phyloP scores from a whole-genome alignment of 2,888 invertebrate species.

The Lepetodrilus schrolli region DNA sequence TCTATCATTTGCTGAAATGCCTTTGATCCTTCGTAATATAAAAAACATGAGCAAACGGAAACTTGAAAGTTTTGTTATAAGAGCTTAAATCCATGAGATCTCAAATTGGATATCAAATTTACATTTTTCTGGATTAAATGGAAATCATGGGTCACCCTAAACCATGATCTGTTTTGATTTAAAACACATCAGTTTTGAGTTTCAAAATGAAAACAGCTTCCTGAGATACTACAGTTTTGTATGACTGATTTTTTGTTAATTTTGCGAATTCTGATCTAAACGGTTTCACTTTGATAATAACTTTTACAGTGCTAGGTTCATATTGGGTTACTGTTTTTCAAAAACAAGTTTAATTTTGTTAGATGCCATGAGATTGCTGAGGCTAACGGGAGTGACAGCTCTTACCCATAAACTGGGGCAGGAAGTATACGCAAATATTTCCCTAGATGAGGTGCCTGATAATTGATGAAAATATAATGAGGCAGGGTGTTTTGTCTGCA shows the following conservation, averaged over 20 bases:
- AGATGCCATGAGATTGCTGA: conserved; percentile 7
- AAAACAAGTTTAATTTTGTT: conserved; percentile 27
- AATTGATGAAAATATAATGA: conserved; percentile 26
- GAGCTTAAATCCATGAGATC: neutral
- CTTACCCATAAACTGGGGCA: neutral
- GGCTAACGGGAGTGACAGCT: conserved; percentile 17
- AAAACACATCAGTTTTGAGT: conserved; percentile 29
- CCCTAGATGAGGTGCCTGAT: conserved; percentile 10
- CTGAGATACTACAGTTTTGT: conserved; percentile 26
- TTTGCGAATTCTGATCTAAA: conserved; percentile 24
- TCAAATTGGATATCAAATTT: conserved; percentile 28
- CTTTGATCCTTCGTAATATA: conserved; percentile 28
- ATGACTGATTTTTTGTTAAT: conserved; percentile 22
- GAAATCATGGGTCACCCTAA: conserved; percentile 9
- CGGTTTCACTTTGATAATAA: conserved; percentile 28
- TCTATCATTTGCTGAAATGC: conserved; percentile 6
- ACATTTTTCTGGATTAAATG: conserved; percentile 27
- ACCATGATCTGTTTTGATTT: conserved; percentile 31
- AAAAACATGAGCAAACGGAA: conserved; percentile 22
- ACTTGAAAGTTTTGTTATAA: conserved; percentile 29
- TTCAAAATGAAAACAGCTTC: conserved; percentile 27
- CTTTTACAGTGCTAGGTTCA: conserved; percentile 2
- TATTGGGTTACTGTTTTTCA: conserved; percentile 25
- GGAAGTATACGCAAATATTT: conserved; percentile 18
- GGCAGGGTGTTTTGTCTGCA: conserved; percentile 3